phyloP scores from a whole-genome alignment of 2,888 invertebrate genomes.

The Pachycephus smyrnensis region DNA sequence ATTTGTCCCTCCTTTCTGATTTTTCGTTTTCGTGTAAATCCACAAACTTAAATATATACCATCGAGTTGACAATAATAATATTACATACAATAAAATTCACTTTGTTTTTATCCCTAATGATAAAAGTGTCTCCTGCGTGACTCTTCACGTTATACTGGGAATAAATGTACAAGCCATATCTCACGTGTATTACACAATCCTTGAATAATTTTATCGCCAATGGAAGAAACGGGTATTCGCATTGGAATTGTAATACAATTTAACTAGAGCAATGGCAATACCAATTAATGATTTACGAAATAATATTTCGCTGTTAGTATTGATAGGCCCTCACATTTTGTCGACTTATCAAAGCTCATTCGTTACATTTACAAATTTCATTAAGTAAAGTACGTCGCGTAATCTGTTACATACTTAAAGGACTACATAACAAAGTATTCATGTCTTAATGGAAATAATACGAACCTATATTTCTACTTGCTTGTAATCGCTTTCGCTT shows the following conservation, averaged over 20 bases:
- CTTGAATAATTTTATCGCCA: neutral
- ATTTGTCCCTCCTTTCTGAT: conserved; percentile 48
- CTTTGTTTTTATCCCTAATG: conserved; percentile 33
- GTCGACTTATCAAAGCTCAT: neutral
- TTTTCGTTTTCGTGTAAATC: conserved; percentile 50
- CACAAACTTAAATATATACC: conserved; percentile 52
- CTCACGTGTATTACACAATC: neutral
- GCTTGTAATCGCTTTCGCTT: neutral
- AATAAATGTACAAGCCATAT: conserved; percentile 29
- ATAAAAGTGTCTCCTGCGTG: conserved; percentile 31
- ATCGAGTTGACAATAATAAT: conserved; percentile 48
- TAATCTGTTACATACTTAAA: neutral
- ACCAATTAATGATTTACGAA: neutral
- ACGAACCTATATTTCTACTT: neutral
- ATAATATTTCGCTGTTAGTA: neutral
- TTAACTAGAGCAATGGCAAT: neutral
- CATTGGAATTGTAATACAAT: neutral
- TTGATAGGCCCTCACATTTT: neutral
- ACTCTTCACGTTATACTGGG: conserved; percentile 29
- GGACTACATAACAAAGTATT: neutral
- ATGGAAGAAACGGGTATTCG: neutral
- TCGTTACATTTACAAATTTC: neutral
- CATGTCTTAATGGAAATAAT: neutral
- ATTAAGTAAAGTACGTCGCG: neutral
- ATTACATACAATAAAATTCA: conserved; percentile 37